These are phyloP conservation scores for Matsumyia berberina DNA, from an alignment of 2,888 invertebrate genomes.

Conservation along the genomic window DNA sequence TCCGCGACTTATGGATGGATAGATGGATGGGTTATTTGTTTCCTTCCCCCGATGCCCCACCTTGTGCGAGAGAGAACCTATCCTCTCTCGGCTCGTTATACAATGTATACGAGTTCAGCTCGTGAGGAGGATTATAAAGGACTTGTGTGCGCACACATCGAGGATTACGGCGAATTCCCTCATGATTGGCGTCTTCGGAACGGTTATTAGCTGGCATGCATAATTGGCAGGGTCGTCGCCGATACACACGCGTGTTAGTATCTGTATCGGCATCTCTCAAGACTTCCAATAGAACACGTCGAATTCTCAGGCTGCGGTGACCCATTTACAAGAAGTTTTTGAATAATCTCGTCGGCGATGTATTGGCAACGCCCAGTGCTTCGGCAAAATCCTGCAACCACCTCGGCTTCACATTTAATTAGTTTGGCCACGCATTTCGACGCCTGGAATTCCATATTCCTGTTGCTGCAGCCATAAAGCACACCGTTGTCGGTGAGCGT, in stretches of 20 bases:
- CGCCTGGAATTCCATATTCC: conserved; percentile 30
- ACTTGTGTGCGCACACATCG: conserved; percentile 38
- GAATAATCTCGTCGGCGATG: conserved; percentile 69
- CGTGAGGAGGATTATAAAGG: conserved; percentile 58
- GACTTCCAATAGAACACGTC: conserved; percentile 32
- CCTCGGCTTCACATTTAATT: conserved; percentile 61
- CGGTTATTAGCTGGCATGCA: conserved; percentile 73
- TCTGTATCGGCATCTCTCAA: conserved; percentile 43
- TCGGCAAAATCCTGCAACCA: conserved; percentile 28
- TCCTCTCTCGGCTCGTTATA: conserved; percentile 7
- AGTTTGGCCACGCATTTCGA: conserved; percentile 71
- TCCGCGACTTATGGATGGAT: conserved; percentile 70
- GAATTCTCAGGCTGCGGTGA: conserved; percentile 28
- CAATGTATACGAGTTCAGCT: neutral
- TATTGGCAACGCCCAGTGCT: conserved; percentile 57
- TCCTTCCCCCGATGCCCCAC: neutral
- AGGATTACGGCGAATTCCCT: conserved; percentile 72
- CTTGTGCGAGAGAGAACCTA: conserved; percentile 51
- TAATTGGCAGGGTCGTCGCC: conserved; percentile 63
- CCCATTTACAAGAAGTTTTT: conserved; percentile 64
- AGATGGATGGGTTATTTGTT: conserved; percentile 73
- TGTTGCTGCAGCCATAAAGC: conserved; percentile 62
- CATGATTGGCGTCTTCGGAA: conserved; percentile 72
- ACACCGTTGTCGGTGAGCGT: conserved; percentile 31
- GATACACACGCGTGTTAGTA: conserved; percentile 15